Base-by-base conservation (phyloP, 1,140 invertebrate genomes). In the Drosophila nigromelanica region DNA sequence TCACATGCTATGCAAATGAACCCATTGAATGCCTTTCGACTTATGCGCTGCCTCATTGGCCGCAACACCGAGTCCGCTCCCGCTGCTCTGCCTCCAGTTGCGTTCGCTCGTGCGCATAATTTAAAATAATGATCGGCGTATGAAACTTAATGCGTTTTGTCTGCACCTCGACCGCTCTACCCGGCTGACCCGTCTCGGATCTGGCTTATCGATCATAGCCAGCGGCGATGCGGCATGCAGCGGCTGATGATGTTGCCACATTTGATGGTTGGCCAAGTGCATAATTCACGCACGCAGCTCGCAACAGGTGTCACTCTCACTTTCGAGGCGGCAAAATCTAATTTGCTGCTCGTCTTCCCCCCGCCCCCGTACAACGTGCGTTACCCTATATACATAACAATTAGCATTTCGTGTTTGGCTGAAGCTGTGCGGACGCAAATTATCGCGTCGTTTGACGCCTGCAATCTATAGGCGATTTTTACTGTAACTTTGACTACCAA, bases 111-210 rank as follows among this genome's bases (percentile, higher is more conserved):
- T 89, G 83, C 77, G 83, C 83, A 87, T 87, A 87, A 87, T 87
- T 87, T 87, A 89, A 87, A 89, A 89, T 87, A 87, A 87, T 87
- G 83, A 89, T 77, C 61, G 83, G 73, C 83, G 82, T 89, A 72
- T 72, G 69, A 59, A 67, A 67, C 76, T 87, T 82, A 89, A 87
- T 89, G 83, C 79, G 83, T 87, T 80, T 87, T 62, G 62, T 72
- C 69, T 67, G 61, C 30, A 63, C 45, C 62, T 59, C 66, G 72
- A 64, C 21, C 27, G 40, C 18, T 21, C 30, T 40, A 24, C 24
- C 14, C 14, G 8, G 42, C 30, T 54, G 42, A 21, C 68, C 42
- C 47, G 30, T n/a, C 40, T 60, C 37, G 11, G 45, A 43, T 14
- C 54, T 42, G 52, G 58, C 66, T 70, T 70, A 74, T 70, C 72